phyloP scores from a whole-genome alignment of 2,113 vertebrate genomes.

The Condylura cristata region DNA sequence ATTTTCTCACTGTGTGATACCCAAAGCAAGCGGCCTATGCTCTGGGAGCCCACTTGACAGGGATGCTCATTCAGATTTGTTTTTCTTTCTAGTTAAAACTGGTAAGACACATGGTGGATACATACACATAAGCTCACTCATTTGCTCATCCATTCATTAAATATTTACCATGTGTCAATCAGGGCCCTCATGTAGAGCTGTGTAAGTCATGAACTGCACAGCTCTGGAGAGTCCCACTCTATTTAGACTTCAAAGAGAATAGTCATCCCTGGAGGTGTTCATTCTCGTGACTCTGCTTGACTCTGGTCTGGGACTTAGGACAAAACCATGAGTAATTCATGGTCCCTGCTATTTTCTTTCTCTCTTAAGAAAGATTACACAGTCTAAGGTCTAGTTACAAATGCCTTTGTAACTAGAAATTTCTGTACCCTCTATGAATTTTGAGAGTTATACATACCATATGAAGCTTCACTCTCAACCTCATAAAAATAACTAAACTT shows the following conservation, averaged over 20 bases:
- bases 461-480: neutral
- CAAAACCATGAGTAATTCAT: neutral
- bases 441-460: neutral
- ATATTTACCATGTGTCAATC: neutral
- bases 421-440: neutral
- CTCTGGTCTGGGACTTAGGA: neutral
- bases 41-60: neutral
- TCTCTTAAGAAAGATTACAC: neutral
- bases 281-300: neutral
- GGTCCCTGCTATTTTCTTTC: neutral
- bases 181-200: neutral
- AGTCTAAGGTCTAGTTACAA: slow-evolving; percentile 11
- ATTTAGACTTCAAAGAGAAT: neutral
- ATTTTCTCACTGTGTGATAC: neutral
- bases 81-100: slow-evolving; percentile 53
- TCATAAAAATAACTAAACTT: neutral
- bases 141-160: neutral
- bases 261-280: neutral
- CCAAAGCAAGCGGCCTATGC: neutral
- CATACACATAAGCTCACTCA: fast-evolving
- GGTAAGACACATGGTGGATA: neutral
- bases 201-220: neutral
- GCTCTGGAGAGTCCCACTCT: fast-evolving
- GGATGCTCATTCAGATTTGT: neutral
- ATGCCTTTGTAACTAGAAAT: slow-evolving; percentile 49